Evolutionary conservation across 2,797 vertebrate genomes (phyloP).

Genomic region (Tachyglossus aculeatus): DNA sequence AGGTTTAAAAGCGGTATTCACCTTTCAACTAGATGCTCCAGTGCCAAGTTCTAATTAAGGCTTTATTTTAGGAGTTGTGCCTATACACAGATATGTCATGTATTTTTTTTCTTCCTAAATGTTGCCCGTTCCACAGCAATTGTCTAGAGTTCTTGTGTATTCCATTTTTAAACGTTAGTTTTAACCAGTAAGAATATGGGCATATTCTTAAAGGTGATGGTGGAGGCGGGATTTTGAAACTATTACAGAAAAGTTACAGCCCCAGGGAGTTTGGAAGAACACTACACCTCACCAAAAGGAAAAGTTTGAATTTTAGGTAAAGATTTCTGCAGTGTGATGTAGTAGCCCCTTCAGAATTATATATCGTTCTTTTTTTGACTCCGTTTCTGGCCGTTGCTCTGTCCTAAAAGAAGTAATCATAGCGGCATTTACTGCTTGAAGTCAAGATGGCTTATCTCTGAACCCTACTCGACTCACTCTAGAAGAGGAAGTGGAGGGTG

Average conservation of each 20-base stretch:
- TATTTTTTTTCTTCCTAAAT: conserved; percentile 17
- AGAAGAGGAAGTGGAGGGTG: too few species aligned
- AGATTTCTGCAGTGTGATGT: neutral
- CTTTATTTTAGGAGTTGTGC: conserved; percentile 38
- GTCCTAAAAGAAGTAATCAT: conserved; percentile 6
- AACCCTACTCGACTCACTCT: too few species aligned
- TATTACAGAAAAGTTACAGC: conserved; percentile 12
- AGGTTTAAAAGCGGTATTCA: conserved; percentile 61
- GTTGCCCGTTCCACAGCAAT: conserved; percentile 16
- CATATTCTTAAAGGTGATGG: conserved; percentile 17
- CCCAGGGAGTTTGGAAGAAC: conserved; percentile 45
- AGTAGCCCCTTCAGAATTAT: conserved; percentile 3
- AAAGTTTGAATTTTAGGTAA: conserved; percentile 9
- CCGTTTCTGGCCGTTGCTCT: conserved; percentile 26
- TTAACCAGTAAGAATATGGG: conserved; percentile 32
- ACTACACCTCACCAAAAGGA: conserved; percentile 23
- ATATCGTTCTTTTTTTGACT: conserved; percentile 24
- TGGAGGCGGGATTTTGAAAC: conserved; percentile 47
- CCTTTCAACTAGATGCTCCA: conserved; percentile 61
- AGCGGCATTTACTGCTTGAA: too few species aligned
- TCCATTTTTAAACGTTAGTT: conserved; percentile 30
- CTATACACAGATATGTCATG: conserved; percentile 24
- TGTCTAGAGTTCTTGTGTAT: conserved; percentile 22
- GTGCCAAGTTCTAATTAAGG: conserved; percentile 51
- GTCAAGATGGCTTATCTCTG: too few species aligned